Evolutionary conservation across 2,113 vertebrate genomes (phyloP), one percentile per base, ranked within the genome.

Genomic region (Grus americana): DNA sequence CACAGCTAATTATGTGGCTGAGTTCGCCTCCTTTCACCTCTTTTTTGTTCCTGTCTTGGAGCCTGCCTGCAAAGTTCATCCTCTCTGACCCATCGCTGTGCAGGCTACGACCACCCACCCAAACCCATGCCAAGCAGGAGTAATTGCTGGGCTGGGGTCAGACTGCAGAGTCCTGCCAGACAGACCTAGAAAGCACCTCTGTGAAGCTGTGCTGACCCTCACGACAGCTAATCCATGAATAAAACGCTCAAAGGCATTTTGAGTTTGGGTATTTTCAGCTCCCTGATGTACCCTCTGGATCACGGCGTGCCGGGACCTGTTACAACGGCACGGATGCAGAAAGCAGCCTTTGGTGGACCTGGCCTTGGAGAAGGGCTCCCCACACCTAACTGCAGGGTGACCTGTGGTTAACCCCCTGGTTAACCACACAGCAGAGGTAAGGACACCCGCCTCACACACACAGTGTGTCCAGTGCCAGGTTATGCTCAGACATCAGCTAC

Each of bases 291-390:
- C 3, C 9, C 63, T 38, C 14, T 3, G 2, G 10, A 6, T 24
- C 2, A 1, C 0, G 1, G 23, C 0, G 0, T 10, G 21, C 26
- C 3, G 2, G 15, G 57, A 30, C 16, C 2, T 2, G 17, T 4
- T 8, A 5, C 11, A 1, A 11, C 2, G 2, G 40, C 11, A 6
- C 1, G 9, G 59, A 12, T 11, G 34, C 11, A 65, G 89, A 12
- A 15, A 47, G 52, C 21, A 79, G 36, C 46, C 15, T 21, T 20
- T 34, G 54, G 19, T 29, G 63, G 62, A 40, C 15, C 61, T 54
- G 61, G 29, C 11, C 38, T 7, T 1, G 2, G 46, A 36, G 23
- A 42, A 71, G 32, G 16, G 40, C 49, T 94, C 54, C 40, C 12
- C 32, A 26, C 38, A 29, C 1, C 32, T 6, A 3, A 0, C 11